Evolutionary conservation across 2,797 vertebrate genomes (phyloP), one percentile per base, ranked within the genome.

Genomic region (Hydrolagus colliei): DNA sequence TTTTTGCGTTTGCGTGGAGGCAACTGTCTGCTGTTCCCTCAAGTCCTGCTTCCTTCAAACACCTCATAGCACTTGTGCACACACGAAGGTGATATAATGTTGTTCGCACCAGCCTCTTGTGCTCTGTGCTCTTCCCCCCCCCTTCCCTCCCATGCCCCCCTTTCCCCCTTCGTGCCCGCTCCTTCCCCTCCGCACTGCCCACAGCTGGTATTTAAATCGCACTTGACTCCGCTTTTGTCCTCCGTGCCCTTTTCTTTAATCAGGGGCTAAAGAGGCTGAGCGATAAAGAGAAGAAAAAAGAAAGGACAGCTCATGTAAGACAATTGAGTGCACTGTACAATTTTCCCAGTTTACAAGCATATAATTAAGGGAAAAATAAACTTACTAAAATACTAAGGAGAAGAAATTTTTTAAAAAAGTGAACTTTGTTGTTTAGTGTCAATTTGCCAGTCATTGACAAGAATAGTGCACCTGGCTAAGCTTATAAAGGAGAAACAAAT

Each of bases 261-360:
- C 93, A 91, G 93, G 94, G 93, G 92, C 41, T 96, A 92, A 94
- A 93, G 93, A 91, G 95, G 94, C 94, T 95, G 94, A 96, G 95
- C 96, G 41, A 52, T 52, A 95, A 95, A 95, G 96, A 96, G 79
- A 84, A 63, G 68, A 84, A 82, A 84, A 65, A 65, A 82, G 65
- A 93, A 93, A 94, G 93, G 92, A 93, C 94, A 95, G 93, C 95
- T 96, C 94, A 95, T 94, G 95, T 95, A 95, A 94, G 95, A 96
- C 95, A 96, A 96, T 96, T 92, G 96, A 96, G 94, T 98, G 97
- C 97, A 98, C 97, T 97, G 96, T 97, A 96, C 94, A 93, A 94
- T 96, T 96, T 98, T 96, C 95, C 96, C 96, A 96, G 96, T 98
- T 99, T 98, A 98, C 96, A 97, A 95, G 92, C 96, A 94, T 94